phyloP scores from a whole-genome alignment of 2,888 invertebrate genomes.

The Campopleginae sp. region DNA sequence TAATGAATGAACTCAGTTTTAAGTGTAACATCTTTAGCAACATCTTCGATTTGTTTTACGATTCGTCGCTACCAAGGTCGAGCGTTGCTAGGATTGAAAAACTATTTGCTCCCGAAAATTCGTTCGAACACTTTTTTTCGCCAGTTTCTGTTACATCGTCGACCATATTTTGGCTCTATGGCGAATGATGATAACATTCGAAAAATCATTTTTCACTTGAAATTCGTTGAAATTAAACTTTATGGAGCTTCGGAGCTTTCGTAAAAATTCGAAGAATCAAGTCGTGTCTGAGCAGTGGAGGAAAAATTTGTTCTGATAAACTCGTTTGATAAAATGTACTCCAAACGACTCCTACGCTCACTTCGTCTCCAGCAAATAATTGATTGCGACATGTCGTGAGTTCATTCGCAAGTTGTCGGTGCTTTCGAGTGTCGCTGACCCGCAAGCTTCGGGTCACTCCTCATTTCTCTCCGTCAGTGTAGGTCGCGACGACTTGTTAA shows the following conservation, averaged over 20 bases:
- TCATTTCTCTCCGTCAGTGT: constrained; percentile 68
- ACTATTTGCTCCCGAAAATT: not conserved
- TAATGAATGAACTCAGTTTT: not conserved
- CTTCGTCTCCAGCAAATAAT: constrained; percentile 51
- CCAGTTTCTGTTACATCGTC: not conserved
- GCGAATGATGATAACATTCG: not conserved
- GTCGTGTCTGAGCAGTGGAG: not conserved
- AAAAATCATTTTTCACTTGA: not conserved
- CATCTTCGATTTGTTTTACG: not conserved
- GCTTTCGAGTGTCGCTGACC: constrained; percentile 76
- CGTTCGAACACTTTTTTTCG: not conserved
- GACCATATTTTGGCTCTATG: not conserved
- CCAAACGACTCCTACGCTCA: constrained; percentile 52
- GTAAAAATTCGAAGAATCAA: not conserved
- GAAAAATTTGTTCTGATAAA: constrained; percentile 7
- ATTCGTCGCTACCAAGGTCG: not conserved
- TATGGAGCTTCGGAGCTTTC: not conserved
- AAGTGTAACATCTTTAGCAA: not conserved
- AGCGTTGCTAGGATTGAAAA: not conserved
- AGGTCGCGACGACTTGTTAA: constrained; percentile 69
- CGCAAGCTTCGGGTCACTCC: constrained; percentile 65
- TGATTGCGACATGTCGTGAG: constrained; percentile 67
- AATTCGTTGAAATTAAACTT: not conserved
- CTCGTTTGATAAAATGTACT: constrained; percentile 7
- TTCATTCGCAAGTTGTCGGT: constrained; percentile 48